Conservation (phyloP, 2,113 vertebrate species). For the Dinomys branickii region DNA sequence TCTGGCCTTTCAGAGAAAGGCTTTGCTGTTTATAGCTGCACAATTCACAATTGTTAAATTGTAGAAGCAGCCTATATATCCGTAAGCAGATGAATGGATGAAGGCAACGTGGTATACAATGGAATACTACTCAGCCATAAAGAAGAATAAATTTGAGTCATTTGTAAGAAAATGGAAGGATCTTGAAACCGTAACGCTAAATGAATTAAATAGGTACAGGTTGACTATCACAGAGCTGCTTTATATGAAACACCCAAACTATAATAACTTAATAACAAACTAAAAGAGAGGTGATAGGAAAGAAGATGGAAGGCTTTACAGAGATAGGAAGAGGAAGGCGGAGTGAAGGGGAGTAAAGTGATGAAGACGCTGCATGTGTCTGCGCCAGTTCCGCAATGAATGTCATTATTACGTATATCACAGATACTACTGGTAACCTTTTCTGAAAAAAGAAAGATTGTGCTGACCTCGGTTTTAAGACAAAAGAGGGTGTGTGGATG, state of each 20-base stretch:
- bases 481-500: background rate
- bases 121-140: background rate
- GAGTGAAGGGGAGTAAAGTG: background rate
- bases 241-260: background rate
- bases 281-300: background rate
- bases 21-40: background rate
- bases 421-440: background rate
- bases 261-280: background rate
- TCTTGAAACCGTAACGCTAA: background rate
- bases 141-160: background rate
- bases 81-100: background rate
- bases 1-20: background rate
- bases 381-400: background rate
- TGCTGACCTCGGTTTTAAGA: background rate
- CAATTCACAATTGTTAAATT: background rate
- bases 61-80: background rate
- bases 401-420: background rate
- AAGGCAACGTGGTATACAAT: background rate
- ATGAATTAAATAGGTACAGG: background rate
- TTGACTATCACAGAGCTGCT: background rate
- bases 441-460: background rate
- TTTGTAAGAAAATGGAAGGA: background rate
- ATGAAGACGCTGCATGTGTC: background rate
- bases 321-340: background rate
- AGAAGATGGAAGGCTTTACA: background rate